A percentile compares a stretch with the other conserved stretches of the same genome.
These are phyloP conservation scores for Tinea trinotella DNA, from an alignment of 2,888 invertebrate genomes.

Conservation along the genomic window DNA sequence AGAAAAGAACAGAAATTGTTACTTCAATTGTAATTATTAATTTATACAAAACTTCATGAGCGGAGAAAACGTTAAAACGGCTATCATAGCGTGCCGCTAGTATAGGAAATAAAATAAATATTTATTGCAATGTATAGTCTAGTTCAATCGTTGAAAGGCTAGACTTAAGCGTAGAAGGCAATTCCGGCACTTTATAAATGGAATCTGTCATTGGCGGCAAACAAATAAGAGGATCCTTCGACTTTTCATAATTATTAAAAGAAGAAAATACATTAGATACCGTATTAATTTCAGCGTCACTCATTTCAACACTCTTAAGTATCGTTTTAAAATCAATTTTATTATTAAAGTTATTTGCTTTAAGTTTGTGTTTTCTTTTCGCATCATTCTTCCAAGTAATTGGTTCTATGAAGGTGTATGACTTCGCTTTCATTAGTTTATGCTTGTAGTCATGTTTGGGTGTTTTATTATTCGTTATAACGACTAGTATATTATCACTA, in stretches of 20 bases:
- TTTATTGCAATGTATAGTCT: conserved; percentile 29
- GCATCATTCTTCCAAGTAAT: conserved; percentile 39
- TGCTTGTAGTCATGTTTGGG: conserved; percentile 27
- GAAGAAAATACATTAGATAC: conserved; percentile 52
- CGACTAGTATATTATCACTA: conserved; percentile 38
- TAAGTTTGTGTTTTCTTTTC: conserved; percentile 30
- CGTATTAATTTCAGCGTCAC: conserved; percentile 48
- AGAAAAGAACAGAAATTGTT: no score
- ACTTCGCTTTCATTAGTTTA: conserved; percentile 32
- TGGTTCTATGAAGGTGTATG: conserved; percentile 50
- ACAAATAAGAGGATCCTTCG: conserved; percentile 38
- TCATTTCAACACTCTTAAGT: conserved; percentile 46
- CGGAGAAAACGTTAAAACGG: no score
- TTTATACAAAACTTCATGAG: no score
- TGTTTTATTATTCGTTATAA: conserved; percentile 37
- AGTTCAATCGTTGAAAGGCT: conserved; percentile 44
- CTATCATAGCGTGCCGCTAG: no score
- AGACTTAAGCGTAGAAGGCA: conserved; percentile 42
- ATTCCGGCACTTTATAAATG: conserved; percentile 51
- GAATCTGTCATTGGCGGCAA: conserved; percentile 57
- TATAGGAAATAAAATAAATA: no score
- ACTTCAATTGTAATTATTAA: no score
- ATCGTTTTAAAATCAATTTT: conserved; percentile 48
- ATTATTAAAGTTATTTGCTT: conserved; percentile 22
- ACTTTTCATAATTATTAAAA: conserved; percentile 48